These are phyloP conservation scores for Dufourea novaeangliae DNA, from an alignment of 1,140 invertebrate genomes.

Conservation along the genomic window DNA sequence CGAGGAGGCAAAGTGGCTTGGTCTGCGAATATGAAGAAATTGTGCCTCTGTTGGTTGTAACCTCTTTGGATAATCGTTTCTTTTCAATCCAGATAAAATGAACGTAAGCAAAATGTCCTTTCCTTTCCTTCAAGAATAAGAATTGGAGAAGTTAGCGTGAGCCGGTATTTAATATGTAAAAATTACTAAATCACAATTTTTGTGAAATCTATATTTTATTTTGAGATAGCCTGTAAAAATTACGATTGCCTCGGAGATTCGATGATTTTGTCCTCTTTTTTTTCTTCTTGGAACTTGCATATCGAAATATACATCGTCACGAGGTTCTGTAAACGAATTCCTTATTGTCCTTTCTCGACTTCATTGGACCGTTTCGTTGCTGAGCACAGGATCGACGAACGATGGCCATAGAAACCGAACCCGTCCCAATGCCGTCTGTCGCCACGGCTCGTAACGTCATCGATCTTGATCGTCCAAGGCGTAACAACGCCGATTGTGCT, in stretches of 20 bases:
- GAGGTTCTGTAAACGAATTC: neutral
- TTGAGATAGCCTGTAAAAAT: neutral
- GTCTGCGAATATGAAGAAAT: too few species aligned
- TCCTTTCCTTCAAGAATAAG: too few species aligned
- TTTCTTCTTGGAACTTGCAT: neutral
- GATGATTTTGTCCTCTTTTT: neutral
- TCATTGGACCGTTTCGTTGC: conserved; percentile 6
- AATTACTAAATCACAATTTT: too few species aligned
- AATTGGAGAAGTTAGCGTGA: too few species aligned
- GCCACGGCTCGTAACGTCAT: conserved; percentile 25
- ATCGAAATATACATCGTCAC: conserved; percentile 17
- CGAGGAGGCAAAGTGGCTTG: too few species aligned
- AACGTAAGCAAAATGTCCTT: too few species aligned
- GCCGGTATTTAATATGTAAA: too few species aligned
- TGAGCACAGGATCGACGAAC: neutral
- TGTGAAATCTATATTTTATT: neutral
- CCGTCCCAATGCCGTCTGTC: neutral
- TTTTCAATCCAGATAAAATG: too few species aligned
- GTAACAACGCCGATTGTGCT: conserved; percentile 35
- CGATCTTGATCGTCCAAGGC: conserved; percentile 24
- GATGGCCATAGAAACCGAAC: conserved; percentile 13
- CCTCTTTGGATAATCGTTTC: too few species aligned
- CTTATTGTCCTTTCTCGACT: neutral
- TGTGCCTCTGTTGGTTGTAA: too few species aligned
- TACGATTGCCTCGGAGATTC: neutral